Evolutionary conservation across 2,113 vertebrate species (phyloP), one percentile per base, ranked within the genome.

Genomic region (Etheostoma spectabile): DNA sequence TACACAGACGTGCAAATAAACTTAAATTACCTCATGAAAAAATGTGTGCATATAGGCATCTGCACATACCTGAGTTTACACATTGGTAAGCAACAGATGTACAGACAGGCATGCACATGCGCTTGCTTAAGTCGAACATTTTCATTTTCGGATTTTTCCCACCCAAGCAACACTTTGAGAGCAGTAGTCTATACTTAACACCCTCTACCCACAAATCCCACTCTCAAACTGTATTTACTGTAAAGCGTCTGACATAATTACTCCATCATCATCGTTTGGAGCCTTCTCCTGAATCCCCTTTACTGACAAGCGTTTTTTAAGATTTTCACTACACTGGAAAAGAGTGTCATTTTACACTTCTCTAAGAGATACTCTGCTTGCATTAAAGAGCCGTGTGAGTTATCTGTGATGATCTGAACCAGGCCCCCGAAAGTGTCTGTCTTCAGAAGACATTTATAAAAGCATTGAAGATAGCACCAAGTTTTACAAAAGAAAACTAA

Each of bases 1-100:
- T 69, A 85, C 82, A 81, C 84, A 88, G 80, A 80, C 77, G 10
- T 69, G 75, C 75, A 73, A 46, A 80, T 72, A 74, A 86, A 86
- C 48, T 81, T 57, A 63, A 67, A 46, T 45, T 85, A 68, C 79
- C 72, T 80, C 67, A 60, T 64, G 52, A 55, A 33, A 65, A 79
- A 75, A 73, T 53, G 57, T 79, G 66, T 64, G 74, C 67, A 74
- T 56, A 69, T 19, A 59, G 68, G 81, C 70, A 70, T 69, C 74
- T 74, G 48, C 52, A 38, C 62, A 38, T 57, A 60, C 38, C 66
- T 24, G 1, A 68, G 67, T 83, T 77, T 82, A 84, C 45, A 76
- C 57, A 82, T n/a, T 7, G 22, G 38, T 42, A 42, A 42, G 38
- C 35, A 53, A 48, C 33, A 69, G 56, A 68, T 21, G 15, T 56